Conservation (phyloP, 2,797 vertebrate genomes). For the Austrolebias charrua region DNA sequence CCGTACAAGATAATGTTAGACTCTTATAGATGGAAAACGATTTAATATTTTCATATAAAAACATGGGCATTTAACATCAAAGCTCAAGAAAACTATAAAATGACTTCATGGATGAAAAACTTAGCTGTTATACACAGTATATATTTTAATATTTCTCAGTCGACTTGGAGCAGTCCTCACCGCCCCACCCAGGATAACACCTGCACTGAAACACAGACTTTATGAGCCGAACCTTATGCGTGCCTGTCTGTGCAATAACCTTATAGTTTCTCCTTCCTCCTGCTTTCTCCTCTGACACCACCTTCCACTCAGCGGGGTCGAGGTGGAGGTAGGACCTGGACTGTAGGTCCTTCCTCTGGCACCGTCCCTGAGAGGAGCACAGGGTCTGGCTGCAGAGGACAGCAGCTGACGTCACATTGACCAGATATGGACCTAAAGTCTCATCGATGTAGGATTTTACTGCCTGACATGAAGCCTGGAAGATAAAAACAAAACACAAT, state of each 20-base stretch:
- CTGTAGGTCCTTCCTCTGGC: conserved; percentile 69
- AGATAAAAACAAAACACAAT: background rate
- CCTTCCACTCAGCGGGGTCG: conserved; percentile 75
- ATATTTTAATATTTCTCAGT: too few species aligned
- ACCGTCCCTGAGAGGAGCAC: conserved; percentile 86
- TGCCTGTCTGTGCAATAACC: conserved; percentile 60
- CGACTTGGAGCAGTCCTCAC: conserved; percentile 69
- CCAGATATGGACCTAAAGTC: conserved; percentile 84
- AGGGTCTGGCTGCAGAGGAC: conserved; percentile 83
- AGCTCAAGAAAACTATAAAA: background rate
- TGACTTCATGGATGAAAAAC: background rate
- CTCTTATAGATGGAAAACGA: too few species aligned
- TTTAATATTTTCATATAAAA: background rate
- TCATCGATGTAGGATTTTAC: conserved; percentile 84
- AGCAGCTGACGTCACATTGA: conserved; percentile 86
- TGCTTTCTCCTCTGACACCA: conserved; percentile 59
- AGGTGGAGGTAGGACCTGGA: conserved; percentile 83
- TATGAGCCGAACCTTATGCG: conserved; percentile 54
- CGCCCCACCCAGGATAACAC: conserved; percentile 86
- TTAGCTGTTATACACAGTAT: background rate
- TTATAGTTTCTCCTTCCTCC: conserved; percentile 56
- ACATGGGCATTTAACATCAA: too few species aligned
- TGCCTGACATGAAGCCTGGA: conserved; percentile 81
- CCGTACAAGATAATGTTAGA: too few species aligned
- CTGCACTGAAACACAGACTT: conserved; percentile 80